Evolutionary conservation across 2,113 vertebrate species (phyloP).

Genomic region (Reinhardtius hippoglossoides): DNA sequence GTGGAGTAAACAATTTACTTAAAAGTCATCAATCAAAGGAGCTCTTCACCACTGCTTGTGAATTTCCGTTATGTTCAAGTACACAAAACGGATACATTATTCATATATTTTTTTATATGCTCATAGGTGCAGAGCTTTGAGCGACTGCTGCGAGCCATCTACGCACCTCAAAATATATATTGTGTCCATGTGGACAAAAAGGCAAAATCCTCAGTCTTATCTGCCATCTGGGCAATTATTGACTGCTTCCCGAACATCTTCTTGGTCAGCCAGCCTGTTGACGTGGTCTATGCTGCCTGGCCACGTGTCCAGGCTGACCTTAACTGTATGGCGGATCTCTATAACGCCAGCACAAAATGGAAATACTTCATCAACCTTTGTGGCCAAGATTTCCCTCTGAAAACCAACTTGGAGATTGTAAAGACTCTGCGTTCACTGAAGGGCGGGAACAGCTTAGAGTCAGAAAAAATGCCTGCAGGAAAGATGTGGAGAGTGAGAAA

Average conservation of each 20-base stretch:
- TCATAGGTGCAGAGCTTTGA: constrained; percentile 78
- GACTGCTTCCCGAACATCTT: constrained; percentile 92
- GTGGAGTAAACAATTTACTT: background rate
- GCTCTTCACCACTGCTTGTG: no score
- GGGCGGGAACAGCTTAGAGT: constrained; percentile 90
- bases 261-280: constrained; percentile 84
- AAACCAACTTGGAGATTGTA: constrained; percentile 93
- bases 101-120: background rate
- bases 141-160: constrained; percentile 77
- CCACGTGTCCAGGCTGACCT: constrained; percentile 91
- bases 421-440: constrained; percentile 82
- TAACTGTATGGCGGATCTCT: constrained; percentile 93
- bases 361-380: constrained; percentile 94
- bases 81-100: background rate
- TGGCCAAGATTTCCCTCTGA: constrained; percentile 93
- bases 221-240: constrained; percentile 82
- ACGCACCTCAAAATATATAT: constrained; percentile 85
- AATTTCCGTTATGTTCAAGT: background rate
- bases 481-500: constrained; percentile 85
- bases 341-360: constrained; percentile 81
- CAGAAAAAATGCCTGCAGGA: constrained; percentile 80
- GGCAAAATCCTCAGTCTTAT: constrained; percentile 76
- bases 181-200: constrained; percentile 90
- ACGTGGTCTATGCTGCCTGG: constrained; percentile 89
- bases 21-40: background rate